Evolutionary conservation across 2,888 invertebrate genomes (phyloP), one percentile per base, ranked within the genome.

Genomic region (Chrysomela aeneicollis): DNA sequence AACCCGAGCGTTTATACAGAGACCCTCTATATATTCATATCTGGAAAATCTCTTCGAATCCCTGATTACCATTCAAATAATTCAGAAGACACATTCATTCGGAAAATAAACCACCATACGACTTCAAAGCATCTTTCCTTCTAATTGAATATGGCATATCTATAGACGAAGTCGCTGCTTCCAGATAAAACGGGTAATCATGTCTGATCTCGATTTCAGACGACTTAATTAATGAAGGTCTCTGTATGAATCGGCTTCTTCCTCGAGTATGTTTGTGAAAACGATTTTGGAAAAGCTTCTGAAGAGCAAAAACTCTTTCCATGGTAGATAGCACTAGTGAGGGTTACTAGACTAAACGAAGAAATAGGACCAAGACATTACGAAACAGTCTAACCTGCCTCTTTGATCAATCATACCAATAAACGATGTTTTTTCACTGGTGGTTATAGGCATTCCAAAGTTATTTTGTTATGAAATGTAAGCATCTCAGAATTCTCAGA

Each of bases 61-160:
- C 67, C 69, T 69, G 65, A 69, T 69, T 67, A 63, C 69, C 69
- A 67, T 69, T 69, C 67, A 69, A 67, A 68, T 68, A 58, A 55
- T 59, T 63, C 22, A 63, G 47, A 52, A 59, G 54, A 59, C 54
- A 63, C 59, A 70, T 70, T 68, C 70, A 68, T 60, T 64, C 66
- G 70, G 65, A 67, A 69, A 69, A 69, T 69, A 67, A 69, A 64
- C 69, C 67, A 58, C 64, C 64, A 52, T 59, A 61, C 61, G 61
- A 67, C 67, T 63, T 67, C 69, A 69, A 69, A 67, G 67, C 65
- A 53, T 64, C 60, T 64, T 69, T 69, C 69, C 67, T 69, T 69
- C 67, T 67, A 69, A 69, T 69, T 69, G 69, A 69, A 69, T 69
- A 65, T 67, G 61, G 64, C 68, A 61, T 68, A 68, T 68, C 68